phyloP scores from a whole-genome alignment of 2,113 vertebrate genomes.

The Hyaena hyaena region DNA sequence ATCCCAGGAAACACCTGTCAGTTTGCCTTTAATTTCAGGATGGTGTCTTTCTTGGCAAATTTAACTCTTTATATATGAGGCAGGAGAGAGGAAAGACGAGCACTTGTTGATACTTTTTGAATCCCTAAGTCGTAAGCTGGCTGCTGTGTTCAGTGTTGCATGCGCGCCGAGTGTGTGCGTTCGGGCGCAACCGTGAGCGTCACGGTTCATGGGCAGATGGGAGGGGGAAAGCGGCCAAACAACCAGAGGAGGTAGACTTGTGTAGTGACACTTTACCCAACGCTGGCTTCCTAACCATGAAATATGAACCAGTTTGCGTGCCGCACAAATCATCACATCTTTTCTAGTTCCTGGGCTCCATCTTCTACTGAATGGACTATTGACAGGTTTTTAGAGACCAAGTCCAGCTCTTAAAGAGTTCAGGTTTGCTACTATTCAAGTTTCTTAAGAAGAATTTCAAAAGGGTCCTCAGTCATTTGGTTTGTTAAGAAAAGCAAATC shows the following conservation, averaged over 20 bases:
- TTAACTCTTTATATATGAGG: not conserved
- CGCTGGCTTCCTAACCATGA: not conserved
- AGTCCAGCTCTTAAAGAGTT: not conserved
- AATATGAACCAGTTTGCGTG: not conserved
- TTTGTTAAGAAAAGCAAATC: not conserved
- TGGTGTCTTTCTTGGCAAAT: conserved; percentile 40
- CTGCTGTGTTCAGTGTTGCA: not conserved
- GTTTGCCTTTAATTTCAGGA: conserved; percentile 46
- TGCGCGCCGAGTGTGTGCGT: not conserved
- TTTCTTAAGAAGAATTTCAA: not conserved
- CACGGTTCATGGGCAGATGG: not conserved
- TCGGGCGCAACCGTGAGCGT: not conserved
- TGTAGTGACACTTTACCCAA: not conserved
- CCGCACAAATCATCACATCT: not conserved
- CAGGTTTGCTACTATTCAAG: not conserved
- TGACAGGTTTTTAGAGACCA: conserved; percentile 6
- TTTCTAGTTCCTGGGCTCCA: not conserved
- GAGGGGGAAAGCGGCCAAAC: not conserved
- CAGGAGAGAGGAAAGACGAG: not conserved
- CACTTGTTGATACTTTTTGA: not conserved
- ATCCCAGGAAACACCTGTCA: conserved; percentile 60
- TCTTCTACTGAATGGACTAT: not conserved
- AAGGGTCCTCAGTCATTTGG: not conserved
- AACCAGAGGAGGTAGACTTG: not conserved
- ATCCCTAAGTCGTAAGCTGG: not conserved